A percentile compares a stretch with the other conserved stretches of the same genome.
Evolutionary conservation across 2,888 invertebrate genomes (phyloP).

Genomic region (Aphidoletes aphidimyza): DNA sequence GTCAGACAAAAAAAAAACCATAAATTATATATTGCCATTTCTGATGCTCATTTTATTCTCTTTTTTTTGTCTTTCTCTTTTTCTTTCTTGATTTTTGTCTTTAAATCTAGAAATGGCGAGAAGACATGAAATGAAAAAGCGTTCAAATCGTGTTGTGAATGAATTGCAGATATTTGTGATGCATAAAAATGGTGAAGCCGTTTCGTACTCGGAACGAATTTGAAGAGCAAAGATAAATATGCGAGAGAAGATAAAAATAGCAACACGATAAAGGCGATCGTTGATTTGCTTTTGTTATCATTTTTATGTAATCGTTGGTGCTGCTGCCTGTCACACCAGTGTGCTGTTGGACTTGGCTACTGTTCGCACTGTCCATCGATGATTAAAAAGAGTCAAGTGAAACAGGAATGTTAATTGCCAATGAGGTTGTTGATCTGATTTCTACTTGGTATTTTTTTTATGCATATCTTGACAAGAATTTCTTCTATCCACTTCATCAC

Average conservation of each 20-base stretch:
- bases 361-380: neutral
- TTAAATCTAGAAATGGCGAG: neutral
- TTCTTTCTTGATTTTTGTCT: neutral
- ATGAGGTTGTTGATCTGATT: conserved; percentile 49
- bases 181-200: neutral
- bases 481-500: neutral
- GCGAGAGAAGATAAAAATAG: conserved; percentile 12
- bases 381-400: conserved; percentile 44
- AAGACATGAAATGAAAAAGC: neutral
- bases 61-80: neutral
- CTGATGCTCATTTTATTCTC: too few relatives aligned
- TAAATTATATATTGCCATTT: neutral
- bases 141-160: neutral
- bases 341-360: neutral
- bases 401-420: conserved; percentile 31
- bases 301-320: conserved; percentile 31
- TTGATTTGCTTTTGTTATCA: neutral
- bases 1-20: conserved; percentile 5
- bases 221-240: neutral
- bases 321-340: neutral
- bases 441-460: conserved; percentile 6
- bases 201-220: neutral
- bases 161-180: conserved; percentile 28
- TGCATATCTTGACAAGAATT: neutral
- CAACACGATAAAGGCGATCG: neutral